Percentiles rank a stretch among this genome's conserved stretches.
These are phyloP conservation scores for Psittacula derbiana DNA, from an alignment of 2,797 vertebrate genomes.

Conservation along the genomic window DNA sequence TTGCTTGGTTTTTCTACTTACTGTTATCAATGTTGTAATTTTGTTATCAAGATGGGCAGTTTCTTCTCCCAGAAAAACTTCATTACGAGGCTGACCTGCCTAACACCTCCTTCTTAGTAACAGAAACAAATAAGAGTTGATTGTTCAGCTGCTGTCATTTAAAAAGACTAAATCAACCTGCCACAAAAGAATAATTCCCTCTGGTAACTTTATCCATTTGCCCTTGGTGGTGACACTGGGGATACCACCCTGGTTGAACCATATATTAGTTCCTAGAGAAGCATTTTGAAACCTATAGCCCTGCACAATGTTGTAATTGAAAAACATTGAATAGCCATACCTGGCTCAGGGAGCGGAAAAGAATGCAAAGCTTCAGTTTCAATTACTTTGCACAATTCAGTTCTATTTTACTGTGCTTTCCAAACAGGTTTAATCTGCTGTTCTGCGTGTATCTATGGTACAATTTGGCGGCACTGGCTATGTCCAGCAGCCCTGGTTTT, in stretches of 20 bases:
- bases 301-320: conserved; percentile 19
- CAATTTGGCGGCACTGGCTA: neutral
- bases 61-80: conserved; percentile 29
- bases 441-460: neutral
- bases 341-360: conserved; percentile 25
- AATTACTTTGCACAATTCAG: conserved; percentile 15
- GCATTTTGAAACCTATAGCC: conserved; percentile 36
- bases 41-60: neutral
- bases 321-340: conserved; percentile 21
- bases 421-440: neutral
- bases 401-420: neutral
- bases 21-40: neutral
- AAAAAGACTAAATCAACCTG: conserved; percentile 61
- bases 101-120: conserved; percentile 32
- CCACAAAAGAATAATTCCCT: conserved; percentile 53
- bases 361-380: conserved; percentile 6
- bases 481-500: neutral
- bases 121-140: conserved; percentile 62
- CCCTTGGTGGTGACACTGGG: conserved; percentile 48
- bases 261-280: conserved; percentile 27
- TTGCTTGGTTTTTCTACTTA: neutral
- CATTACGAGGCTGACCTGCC: neutral
- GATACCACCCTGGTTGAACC: conserved; percentile 48
- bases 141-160: conserved; percentile 70
- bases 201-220: conserved; percentile 65